phyloP scores from a whole-genome alignment of 2,888 invertebrate genomes.

The Scrobipalpa costella region DNA sequence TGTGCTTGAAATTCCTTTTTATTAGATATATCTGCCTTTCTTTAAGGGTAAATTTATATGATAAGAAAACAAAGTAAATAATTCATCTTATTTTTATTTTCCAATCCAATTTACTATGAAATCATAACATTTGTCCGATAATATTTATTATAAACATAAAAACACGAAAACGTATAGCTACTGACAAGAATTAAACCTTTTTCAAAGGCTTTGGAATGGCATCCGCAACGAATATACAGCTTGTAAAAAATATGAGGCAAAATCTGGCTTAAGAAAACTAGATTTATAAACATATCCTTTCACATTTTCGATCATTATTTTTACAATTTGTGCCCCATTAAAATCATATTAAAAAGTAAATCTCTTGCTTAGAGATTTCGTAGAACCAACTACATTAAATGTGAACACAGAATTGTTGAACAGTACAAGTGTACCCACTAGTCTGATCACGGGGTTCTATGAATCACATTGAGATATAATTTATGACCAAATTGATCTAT shows the following conservation, averaged over 20 bases:
- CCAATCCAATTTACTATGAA: constrained; percentile 74
- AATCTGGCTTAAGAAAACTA: constrained; percentile 12
- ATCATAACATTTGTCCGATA: constrained; percentile 62
- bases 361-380: neutral
- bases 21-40: too few relatives aligned
- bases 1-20: too few relatives aligned
- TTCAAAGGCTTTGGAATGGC: constrained; percentile 78
- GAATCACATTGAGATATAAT: constrained; percentile 11
- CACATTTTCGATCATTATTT: neutral
- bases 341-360: neutral
- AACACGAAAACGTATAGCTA: constrained; percentile 63
- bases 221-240: constrained; percentile 57
- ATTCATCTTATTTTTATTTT: constrained; percentile 62
- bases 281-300: constrained; percentile 13
- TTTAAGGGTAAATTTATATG: too few relatives aligned
- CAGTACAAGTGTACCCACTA: neutral
- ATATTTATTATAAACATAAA: constrained; percentile 58
- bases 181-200: constrained; percentile 80
- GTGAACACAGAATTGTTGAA: neutral
- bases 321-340: constrained; percentile 19
- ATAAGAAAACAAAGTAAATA: constrained; percentile 3
- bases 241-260: constrained; percentile 40
- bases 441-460: constrained; percentile 20
- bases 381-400: neutral
- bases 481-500: neutral